Percentiles rank a stretch among this genome's conserved stretches.
Conservation (phyloP, 2,113 vertebrate species). For the Zeus faber region DNA sequence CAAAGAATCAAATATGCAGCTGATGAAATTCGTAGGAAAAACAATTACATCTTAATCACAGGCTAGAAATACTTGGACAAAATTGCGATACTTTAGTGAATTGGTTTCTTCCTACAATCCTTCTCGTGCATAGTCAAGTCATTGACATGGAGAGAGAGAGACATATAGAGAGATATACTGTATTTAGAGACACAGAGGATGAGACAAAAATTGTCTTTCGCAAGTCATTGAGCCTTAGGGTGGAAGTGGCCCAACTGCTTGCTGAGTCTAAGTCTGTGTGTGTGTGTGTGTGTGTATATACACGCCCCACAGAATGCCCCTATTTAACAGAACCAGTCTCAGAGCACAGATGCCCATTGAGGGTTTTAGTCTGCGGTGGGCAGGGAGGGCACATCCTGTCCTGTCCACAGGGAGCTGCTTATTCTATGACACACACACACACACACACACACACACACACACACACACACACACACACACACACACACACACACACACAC, state of each 20-base stretch:
- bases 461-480: conserved; percentile 19
- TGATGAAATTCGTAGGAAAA: too few species aligned
- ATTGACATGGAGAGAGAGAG: not conserved
- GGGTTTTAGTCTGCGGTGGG: conserved; percentile 48
- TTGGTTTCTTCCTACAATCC: too few species aligned
- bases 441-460: conserved; percentile 14
- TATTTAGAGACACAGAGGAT: too few species aligned
- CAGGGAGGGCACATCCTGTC: conserved; percentile 57
- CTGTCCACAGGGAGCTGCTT: conserved; percentile 28
- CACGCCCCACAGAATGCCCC: conserved; percentile 46
- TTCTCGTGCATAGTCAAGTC: too few species aligned
- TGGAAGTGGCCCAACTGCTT: conserved; percentile 9
- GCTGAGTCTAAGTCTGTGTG: conserved; percentile 2
- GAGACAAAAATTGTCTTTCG: not conserved
- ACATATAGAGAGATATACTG: too few species aligned
- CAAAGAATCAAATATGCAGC: too few species aligned
- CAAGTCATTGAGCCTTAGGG: not conserved
- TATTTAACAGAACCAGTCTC: conserved; percentile 46
- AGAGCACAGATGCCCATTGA: conserved; percentile 65
- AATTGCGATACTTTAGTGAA: too few species aligned
- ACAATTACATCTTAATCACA: too few species aligned
- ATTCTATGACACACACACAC: conserved; percentile 17
- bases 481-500: not conserved
- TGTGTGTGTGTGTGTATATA: conserved; percentile 13
- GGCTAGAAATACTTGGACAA: too few species aligned